Conservation (phyloP, 2,888 invertebrate species). For the Lissonota sp. region DNA sequence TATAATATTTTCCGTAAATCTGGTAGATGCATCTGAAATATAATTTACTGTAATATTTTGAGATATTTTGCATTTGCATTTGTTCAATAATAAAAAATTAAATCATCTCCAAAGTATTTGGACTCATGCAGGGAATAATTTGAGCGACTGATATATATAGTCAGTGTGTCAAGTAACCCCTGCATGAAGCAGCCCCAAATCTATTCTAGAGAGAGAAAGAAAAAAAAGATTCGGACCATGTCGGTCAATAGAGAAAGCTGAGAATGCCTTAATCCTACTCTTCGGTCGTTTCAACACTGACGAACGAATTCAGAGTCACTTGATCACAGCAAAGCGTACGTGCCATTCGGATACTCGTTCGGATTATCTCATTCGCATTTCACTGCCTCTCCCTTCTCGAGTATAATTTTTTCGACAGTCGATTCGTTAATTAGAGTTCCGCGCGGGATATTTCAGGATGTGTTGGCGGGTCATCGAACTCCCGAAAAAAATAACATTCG, state of each 20-base stretch:
- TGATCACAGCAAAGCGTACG: slow-evolving; percentile 73
- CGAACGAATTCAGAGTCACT: slow-evolving; percentile 66
- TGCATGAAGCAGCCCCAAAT: no score
- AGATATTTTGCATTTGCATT: no score
- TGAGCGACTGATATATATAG: no score
- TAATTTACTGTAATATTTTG: no score
- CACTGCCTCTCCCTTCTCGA: not conserved
- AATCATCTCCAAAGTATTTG: no score
- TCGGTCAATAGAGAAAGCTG: slow-evolving; percentile 76
- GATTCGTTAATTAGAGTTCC: slow-evolving; percentile 48
- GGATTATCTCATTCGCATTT: slow-evolving; percentile 73
- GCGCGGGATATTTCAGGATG: slow-evolving; percentile 3
- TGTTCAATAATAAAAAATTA: no score
- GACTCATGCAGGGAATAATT: no score
- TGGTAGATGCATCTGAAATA: no score
- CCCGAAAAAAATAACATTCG: not conserved
- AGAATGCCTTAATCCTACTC: slow-evolving; percentile 75
- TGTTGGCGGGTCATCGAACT: slow-evolving; percentile 26
- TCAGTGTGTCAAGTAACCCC: no score
- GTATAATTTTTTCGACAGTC: slow-evolving; percentile 4
- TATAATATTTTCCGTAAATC: no score
- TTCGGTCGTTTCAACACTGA: not conserved
- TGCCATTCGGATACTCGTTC: slow-evolving; percentile 77
- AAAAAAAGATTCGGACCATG: slow-evolving; percentile 25
- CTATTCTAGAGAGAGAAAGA: no score